Evolutionary conservation across 2,888 invertebrate genomes (phyloP).

Genomic region (Eumacrocentrus americanus): DNA sequence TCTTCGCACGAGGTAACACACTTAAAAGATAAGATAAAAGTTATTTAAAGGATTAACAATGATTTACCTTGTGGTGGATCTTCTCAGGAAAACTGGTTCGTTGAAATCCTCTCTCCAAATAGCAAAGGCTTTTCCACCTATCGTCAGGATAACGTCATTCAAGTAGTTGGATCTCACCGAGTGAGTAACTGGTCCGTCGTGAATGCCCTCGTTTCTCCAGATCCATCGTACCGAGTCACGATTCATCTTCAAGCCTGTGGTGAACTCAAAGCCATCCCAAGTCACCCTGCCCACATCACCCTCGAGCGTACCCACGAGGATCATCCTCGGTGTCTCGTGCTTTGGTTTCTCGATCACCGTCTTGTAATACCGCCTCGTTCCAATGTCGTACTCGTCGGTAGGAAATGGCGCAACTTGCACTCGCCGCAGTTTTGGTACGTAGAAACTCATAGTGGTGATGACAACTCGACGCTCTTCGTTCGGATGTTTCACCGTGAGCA

Average conservation of each 20-base stretch:
- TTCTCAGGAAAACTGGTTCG: slow-evolving; percentile 73
- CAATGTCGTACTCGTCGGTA: slow-evolving; percentile 33
- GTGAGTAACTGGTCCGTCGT: slow-evolving; percentile 74
- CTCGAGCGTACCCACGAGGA: slow-evolving; percentile 50
- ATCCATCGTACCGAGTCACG: slow-evolving; percentile 64
- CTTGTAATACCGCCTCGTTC: slow-evolving; percentile 42
- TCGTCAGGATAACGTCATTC: slow-evolving; percentile 69
- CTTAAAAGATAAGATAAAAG: too few species aligned
- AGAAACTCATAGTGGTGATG: slow-evolving; percentile 62
- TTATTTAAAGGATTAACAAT: too few species aligned
- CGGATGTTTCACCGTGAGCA: slow-evolving; percentile 63
- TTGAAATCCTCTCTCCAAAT: slow-evolving; percentile 74
- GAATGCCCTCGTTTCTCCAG: slow-evolving; percentile 65
- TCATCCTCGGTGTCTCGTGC: slow-evolving; percentile 35
- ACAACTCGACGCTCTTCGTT: slow-evolving; percentile 60
- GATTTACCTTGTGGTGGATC: slow-evolving; percentile 59
- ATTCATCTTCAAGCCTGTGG: slow-evolving; percentile 68
- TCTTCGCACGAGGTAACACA: too few species aligned
- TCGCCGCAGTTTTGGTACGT: slow-evolving; percentile 48
- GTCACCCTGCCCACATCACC: slow-evolving; percentile 63
- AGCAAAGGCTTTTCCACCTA: slow-evolving; percentile 77
- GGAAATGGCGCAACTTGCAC: slow-evolving; percentile 35
- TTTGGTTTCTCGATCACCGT: slow-evolving; percentile 41
- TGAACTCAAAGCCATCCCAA: slow-evolving; percentile 75
- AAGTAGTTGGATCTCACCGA: slow-evolving; percentile 70